Percentiles rank a stretch among this genome's conserved stretches.
Evolutionary conservation across 2,888 invertebrate genomes (phyloP).

Genomic region (Caenorhabditis afra): DNA sequence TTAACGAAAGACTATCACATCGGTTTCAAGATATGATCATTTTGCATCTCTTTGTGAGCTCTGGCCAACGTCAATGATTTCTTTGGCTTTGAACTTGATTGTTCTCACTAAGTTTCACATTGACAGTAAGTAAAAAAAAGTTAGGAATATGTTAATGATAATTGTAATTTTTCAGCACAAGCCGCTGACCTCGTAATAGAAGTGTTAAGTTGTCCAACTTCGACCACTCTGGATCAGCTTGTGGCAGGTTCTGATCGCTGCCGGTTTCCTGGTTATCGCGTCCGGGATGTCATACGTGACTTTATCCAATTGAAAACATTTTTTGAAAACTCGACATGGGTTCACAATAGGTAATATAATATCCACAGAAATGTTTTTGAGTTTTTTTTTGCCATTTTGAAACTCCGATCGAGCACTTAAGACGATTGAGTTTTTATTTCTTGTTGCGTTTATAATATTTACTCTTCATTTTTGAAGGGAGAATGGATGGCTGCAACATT

Average conservation of each 20-base stretch:
- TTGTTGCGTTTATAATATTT: no score
- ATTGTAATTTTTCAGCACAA: conserved; percentile 23
- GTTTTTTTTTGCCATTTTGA: not conserved
- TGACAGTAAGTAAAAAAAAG: conserved; percentile 46
- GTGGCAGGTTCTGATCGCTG: conserved; percentile 66
- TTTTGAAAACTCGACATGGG: conserved; percentile 69
- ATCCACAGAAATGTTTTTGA: not conserved
- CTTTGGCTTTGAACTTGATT: conserved; percentile 65
- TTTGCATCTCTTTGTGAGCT: conserved; percentile 70
- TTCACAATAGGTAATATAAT: conserved; percentile 63
- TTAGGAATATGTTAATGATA: not conserved
- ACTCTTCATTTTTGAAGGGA: no score
- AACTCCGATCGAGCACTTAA: no score
- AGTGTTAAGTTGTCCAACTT: conserved; percentile 63
- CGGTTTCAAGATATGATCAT: conserved; percentile 67
- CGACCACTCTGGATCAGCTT: conserved; percentile 62
- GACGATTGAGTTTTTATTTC: no score
- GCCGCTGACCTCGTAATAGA: conserved; percentile 38
- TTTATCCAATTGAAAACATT: conserved; percentile 62
- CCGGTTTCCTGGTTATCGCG: conserved; percentile 68
- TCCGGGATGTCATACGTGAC: conserved; percentile 62
- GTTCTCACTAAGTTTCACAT: conserved; percentile 66
- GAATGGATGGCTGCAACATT: conserved; percentile 64
- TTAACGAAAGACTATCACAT: not conserved
- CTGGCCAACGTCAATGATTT: conserved; percentile 70